Evolutionary conservation across 2,113 vertebrate species (phyloP).

Genomic region (Geococcyx californianus): DNA sequence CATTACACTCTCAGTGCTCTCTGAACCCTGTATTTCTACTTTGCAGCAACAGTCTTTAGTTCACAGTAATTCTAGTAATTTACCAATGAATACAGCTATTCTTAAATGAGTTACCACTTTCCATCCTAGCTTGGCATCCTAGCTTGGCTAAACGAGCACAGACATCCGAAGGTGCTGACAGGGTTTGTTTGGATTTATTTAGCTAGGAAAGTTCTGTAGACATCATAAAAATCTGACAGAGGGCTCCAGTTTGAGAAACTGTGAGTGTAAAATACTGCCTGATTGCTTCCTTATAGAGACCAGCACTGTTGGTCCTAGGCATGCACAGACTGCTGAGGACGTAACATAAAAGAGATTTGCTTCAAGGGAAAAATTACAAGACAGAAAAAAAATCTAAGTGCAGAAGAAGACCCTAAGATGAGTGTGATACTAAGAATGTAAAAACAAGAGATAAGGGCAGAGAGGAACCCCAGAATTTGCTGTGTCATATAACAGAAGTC

Average conservation of each 20-base stretch:
- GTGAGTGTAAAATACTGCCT: background rate
- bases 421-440: background rate
- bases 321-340: background rate
- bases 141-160: background rate
- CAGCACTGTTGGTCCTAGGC: background rate
- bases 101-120: background rate
- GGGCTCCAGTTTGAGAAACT: background rate
- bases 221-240: background rate
- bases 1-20: background rate
- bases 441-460: background rate
- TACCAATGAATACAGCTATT: background rate
- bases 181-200: background rate
- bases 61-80: background rate
- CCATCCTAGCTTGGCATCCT: accelerated
- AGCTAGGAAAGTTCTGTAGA: background rate
- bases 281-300: background rate
- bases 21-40: background rate
- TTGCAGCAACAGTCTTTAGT: background rate
- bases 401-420: background rate
- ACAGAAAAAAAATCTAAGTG: background rate
- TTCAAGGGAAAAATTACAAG: background rate
- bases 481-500: accelerated
- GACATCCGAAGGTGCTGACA: background rate
- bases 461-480: background rate
- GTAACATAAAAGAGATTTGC: background rate